phyloP scores from a whole-genome alignment of 2,888 invertebrate genomes.

The Melieria picta region DNA sequence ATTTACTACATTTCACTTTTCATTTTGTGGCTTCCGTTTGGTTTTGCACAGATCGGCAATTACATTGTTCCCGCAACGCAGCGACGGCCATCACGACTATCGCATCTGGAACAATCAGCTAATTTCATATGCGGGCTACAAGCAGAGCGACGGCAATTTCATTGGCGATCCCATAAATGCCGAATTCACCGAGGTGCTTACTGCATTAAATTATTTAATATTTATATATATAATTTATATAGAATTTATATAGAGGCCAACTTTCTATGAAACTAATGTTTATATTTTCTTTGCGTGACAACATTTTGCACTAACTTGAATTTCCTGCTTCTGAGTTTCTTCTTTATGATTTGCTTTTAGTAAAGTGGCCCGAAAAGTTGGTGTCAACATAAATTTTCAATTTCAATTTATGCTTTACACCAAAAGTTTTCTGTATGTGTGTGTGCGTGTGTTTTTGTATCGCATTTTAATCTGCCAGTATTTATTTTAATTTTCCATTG shows the following conservation, averaged over 20 bases:
- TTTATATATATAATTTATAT: background rate
- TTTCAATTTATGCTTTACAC: too few relatives aligned
- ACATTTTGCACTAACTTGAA: too few relatives aligned
- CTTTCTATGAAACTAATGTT: too few relatives aligned
- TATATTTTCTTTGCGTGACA: too few relatives aligned
- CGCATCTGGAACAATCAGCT: conserved; percentile 94
- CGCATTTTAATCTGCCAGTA: too few relatives aligned
- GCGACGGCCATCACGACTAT: conserved; percentile 88
- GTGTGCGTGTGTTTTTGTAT: too few relatives aligned
- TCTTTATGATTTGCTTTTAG: too few relatives aligned
- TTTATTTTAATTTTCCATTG: too few relatives aligned
- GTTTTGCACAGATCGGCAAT: conserved; percentile 83
- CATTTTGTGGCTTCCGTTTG: background rate
- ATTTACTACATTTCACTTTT: background rate
- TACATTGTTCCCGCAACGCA: conserved; percentile 92
- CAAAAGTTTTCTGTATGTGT: too few relatives aligned
- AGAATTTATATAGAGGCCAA: background rate
- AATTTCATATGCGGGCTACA: conserved; percentile 91
- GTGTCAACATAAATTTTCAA: too few relatives aligned
- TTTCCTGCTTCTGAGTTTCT: too few relatives aligned
- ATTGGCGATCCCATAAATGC: conserved; percentile 88
- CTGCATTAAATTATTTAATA: background rate
- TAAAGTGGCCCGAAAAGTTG: too few relatives aligned
- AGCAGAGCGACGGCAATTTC: conserved; percentile 83
- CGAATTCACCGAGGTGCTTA: conserved; percentile 88